These are phyloP conservation scores for Hyposoter dolosus DNA, from an alignment of 2,888 invertebrate species.

Conservation along the genomic window DNA sequence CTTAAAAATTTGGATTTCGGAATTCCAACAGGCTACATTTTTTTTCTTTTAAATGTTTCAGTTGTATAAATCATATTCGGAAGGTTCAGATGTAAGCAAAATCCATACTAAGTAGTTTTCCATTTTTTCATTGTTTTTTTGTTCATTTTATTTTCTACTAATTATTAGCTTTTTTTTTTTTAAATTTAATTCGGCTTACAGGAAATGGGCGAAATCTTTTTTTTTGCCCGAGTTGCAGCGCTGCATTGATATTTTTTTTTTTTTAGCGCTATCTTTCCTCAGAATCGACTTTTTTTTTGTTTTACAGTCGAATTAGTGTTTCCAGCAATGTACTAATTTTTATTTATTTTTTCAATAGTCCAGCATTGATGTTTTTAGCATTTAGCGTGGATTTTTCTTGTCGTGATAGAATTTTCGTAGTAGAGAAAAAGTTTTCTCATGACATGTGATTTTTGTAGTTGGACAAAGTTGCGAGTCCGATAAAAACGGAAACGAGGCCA, in stretches of 20 bases:
- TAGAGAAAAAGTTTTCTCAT: background rate
- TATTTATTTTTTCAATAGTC: background rate
- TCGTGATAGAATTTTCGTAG: background rate
- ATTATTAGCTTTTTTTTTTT: constrained; percentile 21
- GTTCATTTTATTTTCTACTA: constrained; percentile 27
- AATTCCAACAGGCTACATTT: constrained; percentile 73
- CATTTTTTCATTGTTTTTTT: constrained; percentile 47
- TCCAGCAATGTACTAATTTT: constrained; percentile 7
- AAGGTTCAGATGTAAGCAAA: constrained; percentile 85
- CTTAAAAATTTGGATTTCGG: constrained; percentile 8
- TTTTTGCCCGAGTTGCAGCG: background rate
- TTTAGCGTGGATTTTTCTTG: constrained; percentile 13
- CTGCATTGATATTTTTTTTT: constrained; percentile 27
- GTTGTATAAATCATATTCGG: constrained; percentile 84
- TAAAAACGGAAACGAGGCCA: constrained; percentile 79
- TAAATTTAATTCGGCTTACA: constrained; percentile 28
- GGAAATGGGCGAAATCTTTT: background rate
- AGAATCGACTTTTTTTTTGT: constrained; percentile 24
- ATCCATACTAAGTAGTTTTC: constrained; percentile 57
- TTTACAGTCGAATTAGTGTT: constrained; percentile 26
- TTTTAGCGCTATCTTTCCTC: background rate
- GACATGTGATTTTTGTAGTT: constrained; percentile 75
- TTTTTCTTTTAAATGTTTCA: constrained; percentile 79
- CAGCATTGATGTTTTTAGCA: constrained; percentile 32
- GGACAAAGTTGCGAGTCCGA: constrained; percentile 77